Evolutionary conservation across 2,113 vertebrate genomes (phyloP).

Genomic region (Prunella himalayana): DNA sequence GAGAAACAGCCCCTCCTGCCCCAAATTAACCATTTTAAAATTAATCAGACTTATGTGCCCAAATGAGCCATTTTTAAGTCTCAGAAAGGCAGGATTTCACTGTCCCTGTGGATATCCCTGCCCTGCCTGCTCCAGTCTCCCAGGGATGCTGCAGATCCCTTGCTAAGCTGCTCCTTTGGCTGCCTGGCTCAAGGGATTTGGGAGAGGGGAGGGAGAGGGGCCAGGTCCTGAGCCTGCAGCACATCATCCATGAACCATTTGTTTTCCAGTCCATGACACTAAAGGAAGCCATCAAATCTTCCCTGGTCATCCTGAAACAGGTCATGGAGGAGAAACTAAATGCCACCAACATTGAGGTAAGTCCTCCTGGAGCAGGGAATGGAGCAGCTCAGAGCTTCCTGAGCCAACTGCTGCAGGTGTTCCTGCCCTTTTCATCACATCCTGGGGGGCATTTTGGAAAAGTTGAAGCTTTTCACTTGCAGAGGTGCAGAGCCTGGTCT

Average conservation of each 20-base stretch:
- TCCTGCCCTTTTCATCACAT: neutral
- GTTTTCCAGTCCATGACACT: constrained; percentile 93
- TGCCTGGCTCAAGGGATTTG: neutral
- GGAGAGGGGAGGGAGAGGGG: neutral
- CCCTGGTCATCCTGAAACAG: constrained; percentile 96
- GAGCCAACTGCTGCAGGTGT: neutral
- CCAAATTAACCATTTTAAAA: neutral
- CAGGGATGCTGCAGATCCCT: neutral
- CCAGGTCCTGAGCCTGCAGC: neutral
- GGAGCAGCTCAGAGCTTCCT: neutral
- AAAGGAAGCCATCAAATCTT: constrained; percentile 98
- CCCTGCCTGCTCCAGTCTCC: neutral
- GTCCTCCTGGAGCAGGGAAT: neutral
- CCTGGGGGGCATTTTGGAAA: neutral
- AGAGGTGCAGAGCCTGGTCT: neutral
- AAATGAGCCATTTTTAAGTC: neutral
- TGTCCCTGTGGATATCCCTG: neutral
- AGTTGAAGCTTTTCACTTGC: neutral
- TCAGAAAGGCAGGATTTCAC: neutral
- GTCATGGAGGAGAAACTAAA: constrained; percentile 99
- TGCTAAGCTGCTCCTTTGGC: neutral
- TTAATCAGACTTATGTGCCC: neutral
- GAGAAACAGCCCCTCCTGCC: neutral
- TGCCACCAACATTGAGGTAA: constrained; percentile 95
- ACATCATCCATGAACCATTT: neutral